These are phyloP conservation scores for Macropodus opercularis DNA, from an alignment of 2,797 vertebrate genomes.

Conservation along the genomic window DNA sequence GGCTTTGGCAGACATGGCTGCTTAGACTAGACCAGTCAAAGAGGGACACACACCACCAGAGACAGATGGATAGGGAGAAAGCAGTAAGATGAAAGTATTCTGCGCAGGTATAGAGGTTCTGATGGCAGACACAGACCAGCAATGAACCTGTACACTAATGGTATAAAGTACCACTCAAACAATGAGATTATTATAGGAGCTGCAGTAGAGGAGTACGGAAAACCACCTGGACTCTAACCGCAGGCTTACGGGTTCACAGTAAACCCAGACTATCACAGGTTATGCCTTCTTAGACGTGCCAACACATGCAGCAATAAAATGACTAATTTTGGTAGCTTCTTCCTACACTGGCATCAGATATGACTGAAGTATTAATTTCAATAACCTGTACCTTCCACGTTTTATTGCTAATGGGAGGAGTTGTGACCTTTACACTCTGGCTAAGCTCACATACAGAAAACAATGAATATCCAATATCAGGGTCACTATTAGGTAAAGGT, in stretches of 20 bases:
- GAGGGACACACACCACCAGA: neutral
- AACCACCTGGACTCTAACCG: neutral
- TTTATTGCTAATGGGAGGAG: constrained; percentile 23
- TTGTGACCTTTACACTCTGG: constrained; percentile 36
- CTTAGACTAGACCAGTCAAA: constrained; percentile 38
- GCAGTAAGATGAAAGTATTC: neutral
- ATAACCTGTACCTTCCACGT: constrained; percentile 15
- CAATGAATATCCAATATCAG: neutral
- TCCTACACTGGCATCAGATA: neutral
- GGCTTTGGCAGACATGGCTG: constrained; percentile 84
- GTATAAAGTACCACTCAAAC: constrained; percentile 29
- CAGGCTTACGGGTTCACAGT: neutral
- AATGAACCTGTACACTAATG: constrained; percentile 9
- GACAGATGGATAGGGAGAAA: neutral
- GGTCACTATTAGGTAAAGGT: neutral
- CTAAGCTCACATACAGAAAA: neutral
- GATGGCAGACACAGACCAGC: neutral
- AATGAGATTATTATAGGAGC: constrained; percentile 13
- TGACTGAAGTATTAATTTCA: neutral
- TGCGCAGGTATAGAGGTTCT: neutral
- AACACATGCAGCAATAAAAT: neutral
- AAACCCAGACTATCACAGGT: neutral
- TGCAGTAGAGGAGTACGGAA: neutral
- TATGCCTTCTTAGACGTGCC: neutral
- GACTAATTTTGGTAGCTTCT: neutral